These are phyloP conservation scores for Xenops minutus DNA, from an alignment of 2,797 vertebrate species.

Conservation along the genomic window DNA sequence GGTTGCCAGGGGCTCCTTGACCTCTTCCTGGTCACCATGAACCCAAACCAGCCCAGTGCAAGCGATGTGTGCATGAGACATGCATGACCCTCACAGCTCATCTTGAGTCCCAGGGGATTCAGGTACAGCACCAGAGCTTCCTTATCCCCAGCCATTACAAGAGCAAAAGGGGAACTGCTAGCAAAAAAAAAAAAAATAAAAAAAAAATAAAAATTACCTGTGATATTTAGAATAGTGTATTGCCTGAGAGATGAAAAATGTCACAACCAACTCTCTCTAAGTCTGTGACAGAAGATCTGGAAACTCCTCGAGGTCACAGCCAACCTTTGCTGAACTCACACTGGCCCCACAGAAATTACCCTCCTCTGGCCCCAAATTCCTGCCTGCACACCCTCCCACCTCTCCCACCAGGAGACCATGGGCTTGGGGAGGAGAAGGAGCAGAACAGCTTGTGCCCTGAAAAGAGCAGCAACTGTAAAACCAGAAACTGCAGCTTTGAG, in stretches of 20 bases:
- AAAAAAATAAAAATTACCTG: background rate
- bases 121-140: background rate
- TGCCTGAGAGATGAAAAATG: slow-evolving; percentile 35
- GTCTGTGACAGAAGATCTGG: background rate
- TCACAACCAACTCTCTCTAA: background rate
- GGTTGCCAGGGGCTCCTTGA: background rate
- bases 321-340: background rate
- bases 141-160: background rate
- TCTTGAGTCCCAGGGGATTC: background rate
- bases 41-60: background rate
- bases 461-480: background rate
- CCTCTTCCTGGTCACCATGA: background rate
- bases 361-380: background rate
- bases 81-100: fast-evolving
- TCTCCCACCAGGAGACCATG: background rate
- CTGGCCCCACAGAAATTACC: background rate
- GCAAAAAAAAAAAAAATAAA: background rate
- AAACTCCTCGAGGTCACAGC: background rate
- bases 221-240: background rate
- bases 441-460: background rate
- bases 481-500: background rate
- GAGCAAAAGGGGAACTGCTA: background rate
- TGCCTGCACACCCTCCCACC: background rate
- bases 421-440: background rate
- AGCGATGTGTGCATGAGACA: background rate